These are phyloP conservation scores for Zelleria hepariella DNA, from an alignment of 2,888 invertebrate species.

Conservation along the genomic window DNA sequence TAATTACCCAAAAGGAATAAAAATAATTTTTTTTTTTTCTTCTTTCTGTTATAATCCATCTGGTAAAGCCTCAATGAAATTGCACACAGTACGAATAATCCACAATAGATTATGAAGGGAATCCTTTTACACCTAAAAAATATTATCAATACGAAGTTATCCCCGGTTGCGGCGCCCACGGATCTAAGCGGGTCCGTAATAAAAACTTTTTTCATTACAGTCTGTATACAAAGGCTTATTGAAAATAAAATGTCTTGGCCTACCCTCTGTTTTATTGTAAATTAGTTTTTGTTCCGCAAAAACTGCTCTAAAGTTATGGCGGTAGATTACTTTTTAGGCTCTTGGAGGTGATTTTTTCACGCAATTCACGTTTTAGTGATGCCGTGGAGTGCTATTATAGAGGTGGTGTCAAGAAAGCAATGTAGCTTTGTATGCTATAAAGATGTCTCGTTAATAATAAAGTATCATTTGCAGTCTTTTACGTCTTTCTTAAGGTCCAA, in stretches of 20 bases:
- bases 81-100: too few species aligned
- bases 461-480: too few species aligned
- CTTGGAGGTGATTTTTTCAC: neutral
- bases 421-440: too few species aligned
- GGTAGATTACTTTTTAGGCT: neutral
- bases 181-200: conserved; percentile 25
- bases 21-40: too few species aligned
- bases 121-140: neutral
- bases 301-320: conserved; percentile 3
- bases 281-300: conserved; percentile 23
- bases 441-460: too few species aligned
- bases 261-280: conserved; percentile 45
- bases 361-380: neutral
- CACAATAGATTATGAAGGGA: too few species aligned
- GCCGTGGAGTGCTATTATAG: neutral
- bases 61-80: too few species aligned
- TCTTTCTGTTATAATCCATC: too few species aligned
- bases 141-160: conserved; percentile 1
- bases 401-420: too few species aligned
- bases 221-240: conserved; percentile 49
- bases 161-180: neutral
- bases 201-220: conserved; percentile 68
- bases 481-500: too few species aligned
- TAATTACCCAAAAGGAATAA: too few species aligned
- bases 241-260: conserved; percentile 54